Evolutionary conservation across 1,140 invertebrate species (phyloP).

Genomic region (Odontomachus brunneus): DNA sequence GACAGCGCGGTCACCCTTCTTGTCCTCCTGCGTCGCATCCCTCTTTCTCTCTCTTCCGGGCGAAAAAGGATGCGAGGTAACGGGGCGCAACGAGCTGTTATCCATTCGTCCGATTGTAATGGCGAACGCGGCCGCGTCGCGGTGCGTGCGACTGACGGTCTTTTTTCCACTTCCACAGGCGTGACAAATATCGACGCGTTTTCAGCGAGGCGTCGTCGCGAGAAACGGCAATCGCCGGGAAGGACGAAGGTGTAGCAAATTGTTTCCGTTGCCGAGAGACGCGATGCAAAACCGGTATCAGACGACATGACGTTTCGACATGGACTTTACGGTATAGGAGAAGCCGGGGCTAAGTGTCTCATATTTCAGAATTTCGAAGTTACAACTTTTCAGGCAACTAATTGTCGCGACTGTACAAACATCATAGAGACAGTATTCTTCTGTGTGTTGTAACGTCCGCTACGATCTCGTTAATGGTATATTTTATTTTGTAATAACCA

Average conservation of each 20-base stretch:
- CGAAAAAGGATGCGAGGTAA: conserved; percentile 10
- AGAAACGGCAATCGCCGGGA: conserved; percentile 38
- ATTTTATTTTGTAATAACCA: no score
- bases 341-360: no score
- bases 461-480: no score
- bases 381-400: no score
- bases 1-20: neutral
- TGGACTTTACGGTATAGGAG: no score
- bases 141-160: conserved; percentile 26
- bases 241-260: conserved; percentile 16
- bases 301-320: neutral
- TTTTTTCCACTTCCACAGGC: conserved; percentile 46
- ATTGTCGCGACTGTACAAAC: no score
- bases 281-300: neutral
- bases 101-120: conserved; percentile 41
- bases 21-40: neutral
- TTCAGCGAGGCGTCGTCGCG: conserved; percentile 36
- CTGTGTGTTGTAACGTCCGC: no score
- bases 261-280: conserved; percentile 6
- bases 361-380: no score
- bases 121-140: conserved; percentile 16
- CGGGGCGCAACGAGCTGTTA: conserved; percentile 59
- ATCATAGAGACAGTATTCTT: no score
- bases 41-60: neutral
- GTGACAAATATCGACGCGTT: conserved; percentile 59